Evolutionary conservation across 2,797 vertebrate species (phyloP).

Genomic region (Cuculus canorus): DNA sequence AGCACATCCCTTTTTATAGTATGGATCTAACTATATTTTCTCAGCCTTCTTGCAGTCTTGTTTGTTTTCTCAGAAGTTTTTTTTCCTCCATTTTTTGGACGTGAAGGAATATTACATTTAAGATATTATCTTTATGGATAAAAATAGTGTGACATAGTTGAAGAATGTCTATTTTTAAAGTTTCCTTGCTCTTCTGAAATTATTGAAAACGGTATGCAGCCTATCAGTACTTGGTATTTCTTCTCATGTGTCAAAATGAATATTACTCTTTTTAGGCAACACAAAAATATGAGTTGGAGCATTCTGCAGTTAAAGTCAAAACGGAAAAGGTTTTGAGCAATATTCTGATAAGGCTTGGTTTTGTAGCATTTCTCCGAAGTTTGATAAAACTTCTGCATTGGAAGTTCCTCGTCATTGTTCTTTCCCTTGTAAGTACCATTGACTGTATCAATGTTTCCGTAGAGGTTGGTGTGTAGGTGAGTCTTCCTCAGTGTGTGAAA

Average conservation of each 20-base stretch:
- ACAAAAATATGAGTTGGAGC: neutral
- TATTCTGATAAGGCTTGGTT: neutral
- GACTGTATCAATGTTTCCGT: neutral
- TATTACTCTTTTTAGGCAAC: neutral
- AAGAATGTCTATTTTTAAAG: neutral
- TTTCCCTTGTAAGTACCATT: neutral
- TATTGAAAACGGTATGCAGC: neutral
- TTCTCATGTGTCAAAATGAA: neutral
- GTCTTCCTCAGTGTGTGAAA: neutral
- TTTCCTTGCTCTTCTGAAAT: neutral
- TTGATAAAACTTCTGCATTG: neutral
- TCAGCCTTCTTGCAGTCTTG: neutral
- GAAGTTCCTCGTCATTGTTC: neutral
- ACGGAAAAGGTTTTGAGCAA: neutral
- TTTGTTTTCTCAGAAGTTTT: neutral
- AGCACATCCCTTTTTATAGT: neutral
- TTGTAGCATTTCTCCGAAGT: neutral
- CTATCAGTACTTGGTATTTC: neutral
- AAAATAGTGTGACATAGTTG: neutral
- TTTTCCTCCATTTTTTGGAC: fast-evolving
- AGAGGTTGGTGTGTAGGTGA: neutral
- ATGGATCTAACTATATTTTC: neutral
- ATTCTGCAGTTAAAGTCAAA: neutral
- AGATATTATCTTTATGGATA: neutral
- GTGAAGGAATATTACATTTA: neutral